Base-by-base conservation (phyloP, 2,113 vertebrate genomes). In the Merops nubicus region DNA sequence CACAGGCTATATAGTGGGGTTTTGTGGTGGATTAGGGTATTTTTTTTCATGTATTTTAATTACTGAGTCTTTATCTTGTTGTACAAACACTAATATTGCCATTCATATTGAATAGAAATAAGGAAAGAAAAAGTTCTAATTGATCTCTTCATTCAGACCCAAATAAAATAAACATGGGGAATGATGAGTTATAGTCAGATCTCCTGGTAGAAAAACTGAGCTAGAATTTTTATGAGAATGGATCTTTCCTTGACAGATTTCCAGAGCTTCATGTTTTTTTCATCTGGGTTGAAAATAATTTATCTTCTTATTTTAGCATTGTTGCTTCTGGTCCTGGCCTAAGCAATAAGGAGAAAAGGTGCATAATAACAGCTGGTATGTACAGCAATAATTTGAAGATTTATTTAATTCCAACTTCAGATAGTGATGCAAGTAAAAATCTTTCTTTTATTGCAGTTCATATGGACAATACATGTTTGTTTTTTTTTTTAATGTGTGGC, bases 221-320 rank as follows among this genome's bases (percentile, higher is more conserved):
- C 25, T 78, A 82, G 91, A 96, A 88, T 94, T 91, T 96, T 96
- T 95, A 93, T 94, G 74, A 89, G 70, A 88, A 91, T 83, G 69
- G 57, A 76, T 92, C 57, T 89, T 91, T 94, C 65, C 89, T 48
- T 93, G 70, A 79, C 65, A 89, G 77, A 79, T 88, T 94, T 93
- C 57, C 81, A 83, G 92, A 86, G 67, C 38, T 94, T 93, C 92
- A 93, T 86, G 59, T 74, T 94, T 96, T 93, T 96, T 89, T 92
- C 79, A 95, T 93, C 38, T 2, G 5, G 16, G 17, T 80, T 5
- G 3, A 95, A 95, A 91, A 96, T 89, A 87, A 91, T 77, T 92
- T 86, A 48, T 92, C 54, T 85, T 85, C 75, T 60, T 78, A 64
- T 76, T 93, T 87, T 85, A 83, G 50, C 26, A 73, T 60, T 91